These are phyloP conservation scores for Craterocephalus amniculus DNA, from an alignment of 2,797 vertebrate species.

Conservation along the genomic window DNA sequence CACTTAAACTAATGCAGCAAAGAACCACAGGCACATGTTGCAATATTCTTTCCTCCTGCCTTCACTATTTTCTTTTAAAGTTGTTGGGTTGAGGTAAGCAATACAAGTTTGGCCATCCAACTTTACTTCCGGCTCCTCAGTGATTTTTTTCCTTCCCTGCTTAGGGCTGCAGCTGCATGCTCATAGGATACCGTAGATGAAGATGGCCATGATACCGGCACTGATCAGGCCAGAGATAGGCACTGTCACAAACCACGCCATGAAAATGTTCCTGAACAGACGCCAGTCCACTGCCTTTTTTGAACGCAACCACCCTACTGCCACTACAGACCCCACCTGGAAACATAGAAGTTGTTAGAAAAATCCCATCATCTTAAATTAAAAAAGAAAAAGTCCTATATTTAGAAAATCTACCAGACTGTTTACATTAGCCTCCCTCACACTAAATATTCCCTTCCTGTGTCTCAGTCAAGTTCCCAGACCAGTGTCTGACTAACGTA, in stretches of 20 bases:
- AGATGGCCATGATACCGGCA: constrained; percentile 94
- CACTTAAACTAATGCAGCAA: constrained; percentile 56
- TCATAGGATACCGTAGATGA: constrained; percentile 82
- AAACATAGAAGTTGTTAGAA: constrained; percentile 26
- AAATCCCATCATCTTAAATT: background rate
- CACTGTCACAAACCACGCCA: constrained; percentile 99
- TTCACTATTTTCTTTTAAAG: constrained; percentile 36
- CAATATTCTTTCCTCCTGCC: constrained; percentile 25
- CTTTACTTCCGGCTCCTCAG: constrained; percentile 37
- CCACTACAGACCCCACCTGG: constrained; percentile 96
- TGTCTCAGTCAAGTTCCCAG: constrained; percentile 40
- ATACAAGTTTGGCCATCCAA: constrained; percentile 60
- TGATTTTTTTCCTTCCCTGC: constrained; percentile 46
- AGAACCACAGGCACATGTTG: constrained; percentile 68
- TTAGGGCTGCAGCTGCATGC: constrained; percentile 9
- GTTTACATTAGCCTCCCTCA: constrained; percentile 43
- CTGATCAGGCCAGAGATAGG: constrained; percentile 97
- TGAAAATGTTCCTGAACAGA: constrained; percentile 97
- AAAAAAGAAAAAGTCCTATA: constrained; percentile 15
- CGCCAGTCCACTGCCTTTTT: constrained; percentile 97
- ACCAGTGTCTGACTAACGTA: constrained; percentile 75
- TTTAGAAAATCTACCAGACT: constrained; percentile 24
- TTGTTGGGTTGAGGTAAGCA: constrained; percentile 61
- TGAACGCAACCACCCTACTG: constrained; percentile 96
- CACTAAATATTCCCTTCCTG: constrained; percentile 37